phyloP scores from a whole-genome alignment of 2,888 invertebrate genomes.

The Prosapia bicincta region DNA sequence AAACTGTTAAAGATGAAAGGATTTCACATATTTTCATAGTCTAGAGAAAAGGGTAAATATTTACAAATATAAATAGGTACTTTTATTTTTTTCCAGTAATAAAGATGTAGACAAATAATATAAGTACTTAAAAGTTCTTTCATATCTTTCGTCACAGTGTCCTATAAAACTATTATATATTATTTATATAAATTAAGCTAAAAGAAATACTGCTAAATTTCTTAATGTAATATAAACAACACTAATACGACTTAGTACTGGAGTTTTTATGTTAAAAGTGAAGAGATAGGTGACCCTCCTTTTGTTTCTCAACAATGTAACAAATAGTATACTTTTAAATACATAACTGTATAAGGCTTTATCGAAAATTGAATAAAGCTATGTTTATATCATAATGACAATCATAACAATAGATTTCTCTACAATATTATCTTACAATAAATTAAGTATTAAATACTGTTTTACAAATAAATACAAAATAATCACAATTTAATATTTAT shows the following conservation, averaged over 20 bases:
- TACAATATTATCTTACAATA: not conserved
- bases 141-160: not conserved
- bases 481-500: not conserved
- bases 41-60: not conserved
- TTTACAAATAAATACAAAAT: not conserved
- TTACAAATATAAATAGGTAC: not conserved
- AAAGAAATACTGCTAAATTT: not conserved
- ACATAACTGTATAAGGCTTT: not conserved
- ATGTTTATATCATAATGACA: not conserved
- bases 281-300: not conserved
- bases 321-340: not conserved
- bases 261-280: not conserved
- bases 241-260: not conserved
- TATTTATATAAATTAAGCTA: not conserved
- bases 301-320: not conserved
- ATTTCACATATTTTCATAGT: not conserved
- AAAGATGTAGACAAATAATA: not conserved
- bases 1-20: not conserved
- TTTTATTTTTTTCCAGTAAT: not conserved
- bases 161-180: not conserved
- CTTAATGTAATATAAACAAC: not conserved
- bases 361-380: not conserved
- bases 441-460: not conserved
- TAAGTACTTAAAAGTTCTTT: not conserved
- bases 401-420: not conserved